Conservation (phyloP, 2,113 vertebrate genomes). For the Picathartes gymnocephalus region DNA sequence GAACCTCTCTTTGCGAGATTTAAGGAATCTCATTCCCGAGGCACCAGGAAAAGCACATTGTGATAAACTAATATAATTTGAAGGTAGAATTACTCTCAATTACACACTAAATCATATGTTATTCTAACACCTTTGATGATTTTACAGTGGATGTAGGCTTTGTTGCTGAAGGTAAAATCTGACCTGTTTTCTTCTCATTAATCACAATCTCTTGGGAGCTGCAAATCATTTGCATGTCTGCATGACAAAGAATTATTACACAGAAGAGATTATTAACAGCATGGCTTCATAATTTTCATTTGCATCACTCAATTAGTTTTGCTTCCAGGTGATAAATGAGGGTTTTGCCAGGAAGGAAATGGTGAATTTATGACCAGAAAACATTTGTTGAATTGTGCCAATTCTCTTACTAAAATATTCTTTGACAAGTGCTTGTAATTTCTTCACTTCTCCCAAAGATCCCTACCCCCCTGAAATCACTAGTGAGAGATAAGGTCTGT, state of each 20-base stretch:
- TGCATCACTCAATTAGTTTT: constrained; percentile 8
- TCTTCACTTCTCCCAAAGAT: neutral
- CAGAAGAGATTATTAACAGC: constrained; percentile 1
- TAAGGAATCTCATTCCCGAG: neutral
- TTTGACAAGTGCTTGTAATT: neutral
- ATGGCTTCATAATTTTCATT: neutral
- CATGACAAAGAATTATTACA: neutral
- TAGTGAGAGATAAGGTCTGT: accelerated
- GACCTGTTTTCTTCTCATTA: neutral
- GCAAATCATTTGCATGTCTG: neutral
- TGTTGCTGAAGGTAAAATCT: neutral
- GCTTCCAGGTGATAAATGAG: neutral
- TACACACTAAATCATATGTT: neutral
- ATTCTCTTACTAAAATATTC: neutral
- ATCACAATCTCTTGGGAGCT: neutral
- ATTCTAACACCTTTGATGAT: neutral
- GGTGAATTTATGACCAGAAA: neutral
- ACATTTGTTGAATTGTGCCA: neutral
- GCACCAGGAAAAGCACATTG: neutral
- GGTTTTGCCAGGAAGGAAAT: neutral
- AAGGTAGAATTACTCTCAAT: neutral
- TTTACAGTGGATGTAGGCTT: neutral
- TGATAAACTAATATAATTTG: neutral
- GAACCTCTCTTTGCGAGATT: neutral
- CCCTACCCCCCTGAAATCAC: neutral